Evolutionary conservation across 2,888 invertebrate genomes (phyloP).

Genomic region (Andricus quercusramuli): DNA sequence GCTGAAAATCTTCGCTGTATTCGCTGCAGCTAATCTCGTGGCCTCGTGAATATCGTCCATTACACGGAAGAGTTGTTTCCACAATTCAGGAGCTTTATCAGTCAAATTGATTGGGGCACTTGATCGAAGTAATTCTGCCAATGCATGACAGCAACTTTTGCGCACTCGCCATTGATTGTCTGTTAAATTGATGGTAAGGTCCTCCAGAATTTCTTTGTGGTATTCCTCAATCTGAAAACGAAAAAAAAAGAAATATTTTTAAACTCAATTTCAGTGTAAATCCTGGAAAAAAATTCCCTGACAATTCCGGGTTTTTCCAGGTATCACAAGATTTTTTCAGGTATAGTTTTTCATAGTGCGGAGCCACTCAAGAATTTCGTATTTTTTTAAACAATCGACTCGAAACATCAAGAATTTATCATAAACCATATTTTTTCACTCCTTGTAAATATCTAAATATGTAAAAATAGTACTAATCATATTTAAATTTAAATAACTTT

Average conservation of each 20-base stretch:
- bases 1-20: constrained; percentile 86
- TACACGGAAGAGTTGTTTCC: constrained; percentile 92
- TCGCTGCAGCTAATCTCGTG: constrained; percentile 87
- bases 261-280: too few species aligned
- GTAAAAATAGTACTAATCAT: too few species aligned
- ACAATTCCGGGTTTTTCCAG: too few species aligned
- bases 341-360: too few species aligned
- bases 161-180: constrained; percentile 93
- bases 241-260: neutral
- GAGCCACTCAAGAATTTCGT: too few species aligned
- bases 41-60: constrained; percentile 97
- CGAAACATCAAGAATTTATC: too few species aligned
- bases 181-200: constrained; percentile 90
- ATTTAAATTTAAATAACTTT: too few species aligned
- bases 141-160: constrained; percentile 93
- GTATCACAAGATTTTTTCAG: too few species aligned
- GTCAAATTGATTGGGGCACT: constrained; percentile 77
- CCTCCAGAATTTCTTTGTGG: constrained; percentile 89
- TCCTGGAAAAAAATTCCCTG: too few species aligned
- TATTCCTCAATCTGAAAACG: constrained; percentile 87
- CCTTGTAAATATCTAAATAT: too few species aligned
- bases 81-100: constrained; percentile 81
- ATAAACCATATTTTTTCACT: too few species aligned
- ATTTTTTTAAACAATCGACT: too few species aligned
- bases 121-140: constrained; percentile 87